A percentile compares a stretch with the other conserved stretches of the same genome.
These are phyloP conservation scores for Ardeotis arabs DNA, from an alignment of 2,113 vertebrate genomes.

Conservation along the genomic window DNA sequence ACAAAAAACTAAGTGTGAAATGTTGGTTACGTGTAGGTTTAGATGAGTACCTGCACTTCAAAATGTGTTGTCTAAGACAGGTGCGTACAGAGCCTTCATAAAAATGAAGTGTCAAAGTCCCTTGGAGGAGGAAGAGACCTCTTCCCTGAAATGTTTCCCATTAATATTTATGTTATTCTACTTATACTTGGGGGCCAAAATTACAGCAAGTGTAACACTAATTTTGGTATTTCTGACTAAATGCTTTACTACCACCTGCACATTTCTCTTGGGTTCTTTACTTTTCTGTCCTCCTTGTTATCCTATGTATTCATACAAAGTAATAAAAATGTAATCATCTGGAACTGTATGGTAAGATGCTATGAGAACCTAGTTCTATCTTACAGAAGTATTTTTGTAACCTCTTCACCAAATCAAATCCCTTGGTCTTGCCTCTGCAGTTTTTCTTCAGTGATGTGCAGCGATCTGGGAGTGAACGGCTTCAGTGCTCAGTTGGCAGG, in stretches of 20 bases:
- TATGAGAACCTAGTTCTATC: neutral
- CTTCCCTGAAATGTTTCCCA: neutral
- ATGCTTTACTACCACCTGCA: neutral
- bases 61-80: neutral
- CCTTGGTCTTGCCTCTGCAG: neutral
- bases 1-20: neutral
- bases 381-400: neutral
- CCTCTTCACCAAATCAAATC: neutral
- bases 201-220: neutral
- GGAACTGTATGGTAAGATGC: neutral
- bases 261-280: neutral
- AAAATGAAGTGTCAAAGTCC: neutral
- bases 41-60: neutral
- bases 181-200: neutral
- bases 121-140: neutral
- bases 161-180: neutral
- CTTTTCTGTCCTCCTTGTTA: neutral
- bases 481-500: neutral
- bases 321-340: neutral
- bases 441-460: neutral
- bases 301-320: neutral
- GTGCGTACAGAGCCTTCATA: neutral
- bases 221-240: neutral
- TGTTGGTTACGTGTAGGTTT: neutral
- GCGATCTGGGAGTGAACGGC: neutral